Evolutionary conservation across 2,113 vertebrate genomes (phyloP).

Genomic region (Lucifuga dentata): DNA sequence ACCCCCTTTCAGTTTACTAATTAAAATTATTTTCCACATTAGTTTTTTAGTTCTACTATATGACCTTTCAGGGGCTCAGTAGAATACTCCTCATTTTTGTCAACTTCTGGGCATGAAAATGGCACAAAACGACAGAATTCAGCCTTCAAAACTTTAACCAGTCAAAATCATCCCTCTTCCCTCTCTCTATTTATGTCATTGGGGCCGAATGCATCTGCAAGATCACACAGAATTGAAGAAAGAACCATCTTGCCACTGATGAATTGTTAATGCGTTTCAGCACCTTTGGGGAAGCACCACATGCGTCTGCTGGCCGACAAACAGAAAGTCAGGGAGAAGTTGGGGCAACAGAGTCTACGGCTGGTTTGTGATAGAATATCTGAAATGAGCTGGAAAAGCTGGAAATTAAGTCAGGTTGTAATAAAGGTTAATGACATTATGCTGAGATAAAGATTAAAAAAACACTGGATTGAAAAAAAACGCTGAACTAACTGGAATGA

Average conservation of each 20-base stretch:
- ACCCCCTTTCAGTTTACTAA: too few species aligned
- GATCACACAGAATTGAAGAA: slow-evolving; percentile 78
- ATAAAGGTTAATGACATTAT: slow-evolving; percentile 29
- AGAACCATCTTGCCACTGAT: slow-evolving; percentile 76
- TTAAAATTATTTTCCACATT: too few species aligned
- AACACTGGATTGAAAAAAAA: slow-evolving; percentile 23
- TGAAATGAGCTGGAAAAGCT: slow-evolving; percentile 29
- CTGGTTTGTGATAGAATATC: slow-evolving; percentile 9
- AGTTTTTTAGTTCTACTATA: too few species aligned
- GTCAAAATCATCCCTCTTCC: not conserved
- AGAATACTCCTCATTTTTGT: too few species aligned
- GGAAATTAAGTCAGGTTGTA: slow-evolving; percentile 27
- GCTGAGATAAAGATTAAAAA: slow-evolving; percentile 31
- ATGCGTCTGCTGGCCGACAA: slow-evolving; percentile 66
- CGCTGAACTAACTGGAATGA: slow-evolving; percentile 34
- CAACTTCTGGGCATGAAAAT: not conserved
- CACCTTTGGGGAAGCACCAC: slow-evolving; percentile 52
- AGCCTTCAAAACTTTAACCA: slow-evolving; percentile 1
- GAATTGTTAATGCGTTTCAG: slow-evolving; percentile 71
- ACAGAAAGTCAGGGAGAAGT: slow-evolving; percentile 41
- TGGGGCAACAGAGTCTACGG: not conserved
- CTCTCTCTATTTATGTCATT: slow-evolving; percentile 35
- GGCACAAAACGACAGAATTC: not conserved
- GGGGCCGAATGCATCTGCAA: slow-evolving; percentile 47
- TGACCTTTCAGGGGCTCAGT: too few species aligned